A percentile compares a stretch with the other conserved stretches of the same genome.
phyloP scores from a whole-genome alignment of 2,113 vertebrate species.

The Chloropsis cyanopogon region DNA sequence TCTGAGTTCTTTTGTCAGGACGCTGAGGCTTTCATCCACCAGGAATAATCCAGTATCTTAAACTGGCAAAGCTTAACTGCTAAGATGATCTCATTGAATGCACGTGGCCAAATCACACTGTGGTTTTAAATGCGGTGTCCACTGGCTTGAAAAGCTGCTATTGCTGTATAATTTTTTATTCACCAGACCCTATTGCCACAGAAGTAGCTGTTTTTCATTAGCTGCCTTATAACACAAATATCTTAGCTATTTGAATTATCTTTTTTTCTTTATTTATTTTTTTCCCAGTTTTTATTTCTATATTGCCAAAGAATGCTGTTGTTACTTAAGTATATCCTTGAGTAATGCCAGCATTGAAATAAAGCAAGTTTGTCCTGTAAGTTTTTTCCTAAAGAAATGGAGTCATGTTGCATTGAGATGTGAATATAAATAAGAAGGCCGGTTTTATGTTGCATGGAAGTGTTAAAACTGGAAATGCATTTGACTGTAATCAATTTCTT shows the following conservation, averaged over 20 bases:
- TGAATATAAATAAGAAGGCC: not conserved
- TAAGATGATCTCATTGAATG: not conserved
- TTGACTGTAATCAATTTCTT: not conserved
- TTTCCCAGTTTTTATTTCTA: not conserved
- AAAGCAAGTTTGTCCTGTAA: not conserved
- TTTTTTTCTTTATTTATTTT: not conserved
- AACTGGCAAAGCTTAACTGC: not conserved
- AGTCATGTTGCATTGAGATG: not conserved
- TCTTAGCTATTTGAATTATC: not conserved
- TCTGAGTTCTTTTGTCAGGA: not conserved
- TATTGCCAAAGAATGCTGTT: not conserved
- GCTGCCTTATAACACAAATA: not conserved
- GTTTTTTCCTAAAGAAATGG: not conserved
- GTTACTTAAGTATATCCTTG: not conserved
- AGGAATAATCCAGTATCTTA: not conserved
- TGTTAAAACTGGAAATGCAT: not conserved
- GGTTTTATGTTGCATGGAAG: not conserved
- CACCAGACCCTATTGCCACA: not conserved
- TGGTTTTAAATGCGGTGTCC: not conserved
- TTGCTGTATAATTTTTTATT: not conserved
- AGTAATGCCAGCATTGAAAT: not conserved
- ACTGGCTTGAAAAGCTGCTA: not conserved
- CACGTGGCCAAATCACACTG: fast-evolving
- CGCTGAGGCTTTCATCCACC: not conserved
- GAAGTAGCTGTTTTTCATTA: not conserved